Evolutionary conservation across 2,797 vertebrate genomes (phyloP), one percentile per base, ranked within the genome.

Genomic region (Mus minutoides): DNA sequence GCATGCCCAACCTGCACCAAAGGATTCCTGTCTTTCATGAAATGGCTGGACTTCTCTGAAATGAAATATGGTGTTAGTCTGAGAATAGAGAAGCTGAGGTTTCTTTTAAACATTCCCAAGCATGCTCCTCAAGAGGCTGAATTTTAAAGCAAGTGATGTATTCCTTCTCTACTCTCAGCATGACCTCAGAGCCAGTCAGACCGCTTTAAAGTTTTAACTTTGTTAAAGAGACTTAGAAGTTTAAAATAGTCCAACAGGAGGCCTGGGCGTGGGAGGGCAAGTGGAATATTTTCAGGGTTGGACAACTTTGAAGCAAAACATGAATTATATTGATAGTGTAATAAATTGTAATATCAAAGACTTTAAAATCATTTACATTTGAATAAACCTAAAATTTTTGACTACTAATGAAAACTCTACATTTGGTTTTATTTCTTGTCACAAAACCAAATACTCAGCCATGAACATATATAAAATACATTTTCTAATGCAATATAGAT

Each of bases 151-250:
- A 95, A 97, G 93, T 83, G 89, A 97, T 96, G 14, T 90, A 86
- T 97, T 95, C 62, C 92, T 96, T 85, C 85, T 97, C 84, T 96
- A 92, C 92, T 95, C 94, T 96, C 96, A 97, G 96, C 97, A 94
- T 95, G 96, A 97, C 77, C 94, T 97, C 92, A 92, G 95, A 97
- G 91, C 95, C 37, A 56, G 94, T 94, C 88, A 95, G 86, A 94
- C 73, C 90, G 91, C 96, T 97, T 97, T 97, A 95, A 97, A 96
- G 95, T 96, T 97, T 94, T 96, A 84, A 95, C 96, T 97, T 97
- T 97, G 84, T 94, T 95, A 94, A 97, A 94, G 77, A 92, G 92
- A 73, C 84, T 97, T 96, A 95, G 96, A 97, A 96, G 93, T 97
- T 93, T 96, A 97, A 97, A 97, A 97, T 83, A 95, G 49, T 95